These are phyloP conservation scores for Drosophila fulvimacula DNA, from an alignment of 2,888 invertebrate genomes.

Conservation along the genomic window DNA sequence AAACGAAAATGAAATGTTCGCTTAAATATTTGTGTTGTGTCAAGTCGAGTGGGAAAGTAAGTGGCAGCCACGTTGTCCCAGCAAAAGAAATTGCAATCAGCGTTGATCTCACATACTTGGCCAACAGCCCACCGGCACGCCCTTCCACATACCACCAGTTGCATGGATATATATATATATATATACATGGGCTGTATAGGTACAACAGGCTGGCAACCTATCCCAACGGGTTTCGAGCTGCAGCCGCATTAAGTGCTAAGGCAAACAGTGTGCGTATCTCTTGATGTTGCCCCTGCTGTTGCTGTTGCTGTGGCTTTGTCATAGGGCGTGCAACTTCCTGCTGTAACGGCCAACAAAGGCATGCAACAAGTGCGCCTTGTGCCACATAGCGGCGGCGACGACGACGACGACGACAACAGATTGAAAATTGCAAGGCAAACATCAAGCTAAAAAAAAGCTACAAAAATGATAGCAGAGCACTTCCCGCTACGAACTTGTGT, in stretches of 20 bases:
- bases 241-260: slow-evolving; percentile 41
- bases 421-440: slow-evolving; percentile 48
- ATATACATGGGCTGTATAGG: slow-evolving; percentile 1
- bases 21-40: slow-evolving; percentile 56
- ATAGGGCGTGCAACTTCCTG: slow-evolving; percentile 59
- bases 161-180: neutral
- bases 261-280: slow-evolving; percentile 28
- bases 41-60: slow-evolving; percentile 58
- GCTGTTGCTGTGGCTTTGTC: slow-evolving; percentile 46
- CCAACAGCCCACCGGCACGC: slow-evolving; percentile 41
- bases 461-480: slow-evolving; percentile 35
- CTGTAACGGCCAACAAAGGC: slow-evolving; percentile 38
- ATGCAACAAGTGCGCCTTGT: slow-evolving; percentile 75
- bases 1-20: slow-evolving; percentile 69
- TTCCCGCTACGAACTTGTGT: slow-evolving; percentile 24
- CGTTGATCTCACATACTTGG: slow-evolving; percentile 59
- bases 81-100: slow-evolving; percentile 67
- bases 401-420: slow-evolving; percentile 28
- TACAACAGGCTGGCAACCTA: slow-evolving; percentile 62
- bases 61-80: slow-evolving; percentile 52
- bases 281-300: slow-evolving; percentile 2
- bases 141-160: slow-evolving; percentile 37
- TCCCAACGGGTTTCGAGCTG: slow-evolving; percentile 74
- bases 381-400: slow-evolving; percentile 45
- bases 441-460: slow-evolving; percentile 12